phyloP scores from a whole-genome alignment of 2,113 vertebrate genomes.

The Leuciscus idus region DNA sequence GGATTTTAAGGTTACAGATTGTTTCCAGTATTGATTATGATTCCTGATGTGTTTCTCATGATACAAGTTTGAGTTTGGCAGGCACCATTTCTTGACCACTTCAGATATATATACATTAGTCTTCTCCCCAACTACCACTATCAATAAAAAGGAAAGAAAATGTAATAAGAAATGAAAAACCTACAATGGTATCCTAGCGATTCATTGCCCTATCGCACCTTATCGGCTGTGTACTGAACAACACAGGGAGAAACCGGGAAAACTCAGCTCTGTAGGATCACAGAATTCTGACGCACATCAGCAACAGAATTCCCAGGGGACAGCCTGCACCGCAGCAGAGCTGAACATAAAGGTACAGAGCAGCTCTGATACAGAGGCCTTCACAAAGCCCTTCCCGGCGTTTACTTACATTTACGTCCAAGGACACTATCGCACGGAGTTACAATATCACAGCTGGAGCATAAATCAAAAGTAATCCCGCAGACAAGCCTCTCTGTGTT shows the following conservation, averaged over 20 bases:
- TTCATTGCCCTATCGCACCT: conserved; percentile 40
- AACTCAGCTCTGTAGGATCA: conserved; percentile 45
- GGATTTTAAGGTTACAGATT: neutral
- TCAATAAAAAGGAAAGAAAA: neutral
- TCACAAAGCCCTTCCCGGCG: conserved; percentile 33
- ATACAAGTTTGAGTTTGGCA: neutral
- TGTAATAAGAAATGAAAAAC: neutral
- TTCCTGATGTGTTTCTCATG: neutral
- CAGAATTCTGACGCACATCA: conserved; percentile 49
- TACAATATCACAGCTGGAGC: conserved; percentile 70
- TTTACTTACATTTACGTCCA: conserved; percentile 63
- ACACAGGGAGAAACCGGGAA: conserved; percentile 23
- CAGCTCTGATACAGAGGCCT: conserved; percentile 40
- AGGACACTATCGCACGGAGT: conserved; percentile 68
- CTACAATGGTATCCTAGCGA: neutral
- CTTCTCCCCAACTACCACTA: neutral
- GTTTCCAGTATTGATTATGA: neutral
- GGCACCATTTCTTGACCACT: neutral
- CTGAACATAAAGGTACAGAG: conserved; percentile 35
- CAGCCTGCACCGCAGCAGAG: neutral
- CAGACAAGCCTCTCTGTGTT: conserved; percentile 55
- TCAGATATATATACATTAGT: neutral
- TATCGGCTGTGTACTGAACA: neutral
- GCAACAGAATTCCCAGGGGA: conserved; percentile 40
- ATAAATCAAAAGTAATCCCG: conserved; percentile 70